phyloP scores from a whole-genome alignment of 2,888 invertebrate species.

The Drosophila merina region DNA sequence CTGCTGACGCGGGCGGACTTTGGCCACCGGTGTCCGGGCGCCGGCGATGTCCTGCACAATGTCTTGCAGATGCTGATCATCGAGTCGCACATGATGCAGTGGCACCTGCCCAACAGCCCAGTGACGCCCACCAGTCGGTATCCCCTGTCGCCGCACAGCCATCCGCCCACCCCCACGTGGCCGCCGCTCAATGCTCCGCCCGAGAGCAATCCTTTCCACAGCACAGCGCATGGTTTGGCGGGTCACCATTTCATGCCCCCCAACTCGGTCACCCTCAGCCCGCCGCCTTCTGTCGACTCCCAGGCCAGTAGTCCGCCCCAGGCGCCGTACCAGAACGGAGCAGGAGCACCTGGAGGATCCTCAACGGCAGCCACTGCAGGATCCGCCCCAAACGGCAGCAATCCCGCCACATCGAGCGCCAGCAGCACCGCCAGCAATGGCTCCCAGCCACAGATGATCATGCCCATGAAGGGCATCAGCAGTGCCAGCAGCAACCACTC shows the following conservation, averaged over 20 bases:
- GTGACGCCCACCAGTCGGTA: constrained; percentile 93
- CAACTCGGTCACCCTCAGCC: constrained; percentile 95
- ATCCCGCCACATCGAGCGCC: constrained; percentile 45
- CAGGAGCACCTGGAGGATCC: constrained; percentile 50
- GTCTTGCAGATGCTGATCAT: constrained; percentile 94
- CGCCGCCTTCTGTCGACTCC: constrained; percentile 95
- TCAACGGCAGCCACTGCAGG: constrained; percentile 39
- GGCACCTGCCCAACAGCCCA: constrained; percentile 91
- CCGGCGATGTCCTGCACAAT: constrained; percentile 97
- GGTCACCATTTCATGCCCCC: constrained; percentile 89
- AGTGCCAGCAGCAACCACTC: constrained; percentile 90
- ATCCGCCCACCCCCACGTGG: constrained; percentile 93
- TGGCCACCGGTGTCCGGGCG: constrained; percentile 95
- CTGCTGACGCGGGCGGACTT: constrained; percentile 95
- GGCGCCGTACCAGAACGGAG: constrained; percentile 85
- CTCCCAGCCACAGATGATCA: constrained; percentile 32
- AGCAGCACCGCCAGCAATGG: constrained; percentile 68
- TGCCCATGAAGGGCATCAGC: constrained; percentile 84
- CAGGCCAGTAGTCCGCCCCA: constrained; percentile 94
- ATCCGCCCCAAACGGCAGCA: not conserved
- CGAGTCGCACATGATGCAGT: constrained; percentile 91
- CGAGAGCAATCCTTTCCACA: constrained; percentile 84
- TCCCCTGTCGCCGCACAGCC: constrained; percentile 92
- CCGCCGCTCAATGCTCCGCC: constrained; percentile 85
- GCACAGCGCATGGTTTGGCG: constrained; percentile 85